Conservation (phyloP, 2,113 vertebrate species). For the Phylloscopus whistleri region DNA sequence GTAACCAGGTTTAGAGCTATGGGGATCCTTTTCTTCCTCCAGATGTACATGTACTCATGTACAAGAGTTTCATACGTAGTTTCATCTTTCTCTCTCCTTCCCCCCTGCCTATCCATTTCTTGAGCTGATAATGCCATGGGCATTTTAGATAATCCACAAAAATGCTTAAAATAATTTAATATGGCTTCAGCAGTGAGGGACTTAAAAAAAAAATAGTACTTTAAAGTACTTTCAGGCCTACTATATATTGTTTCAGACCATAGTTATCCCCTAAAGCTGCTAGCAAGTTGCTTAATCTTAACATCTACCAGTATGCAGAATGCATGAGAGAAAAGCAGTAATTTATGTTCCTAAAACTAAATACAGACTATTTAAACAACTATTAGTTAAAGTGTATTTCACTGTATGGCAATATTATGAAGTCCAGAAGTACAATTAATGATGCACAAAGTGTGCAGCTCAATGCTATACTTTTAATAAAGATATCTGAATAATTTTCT, state of each 20-base stretch:
- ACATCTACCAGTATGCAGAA: background rate
- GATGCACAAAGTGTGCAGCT: background rate
- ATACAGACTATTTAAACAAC: background rate
- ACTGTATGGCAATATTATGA: background rate
- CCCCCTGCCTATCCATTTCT: fast-evolving
- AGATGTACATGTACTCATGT: conserved; percentile 19
- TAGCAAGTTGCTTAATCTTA: background rate
- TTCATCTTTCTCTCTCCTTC: background rate
- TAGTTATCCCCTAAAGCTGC: background rate
- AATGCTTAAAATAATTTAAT: background rate
- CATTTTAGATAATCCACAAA: background rate
- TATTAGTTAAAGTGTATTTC: background rate
- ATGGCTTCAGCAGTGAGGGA: background rate
- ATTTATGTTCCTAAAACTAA: background rate
- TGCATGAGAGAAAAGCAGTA: background rate
- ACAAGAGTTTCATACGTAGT: background rate
- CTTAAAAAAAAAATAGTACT: background rate
- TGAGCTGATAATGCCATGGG: background rate
- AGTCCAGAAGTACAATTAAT: background rate
- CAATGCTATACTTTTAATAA: background rate
- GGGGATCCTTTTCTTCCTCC: conserved; percentile 28
- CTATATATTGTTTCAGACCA: background rate
- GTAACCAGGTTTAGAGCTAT: conserved; percentile 26
- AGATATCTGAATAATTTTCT: conserved; percentile 38
- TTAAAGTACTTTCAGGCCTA: background rate